Base-by-base conservation (phyloP, 1,140 invertebrate genomes). In the Cyclargus thomasi region DNA sequence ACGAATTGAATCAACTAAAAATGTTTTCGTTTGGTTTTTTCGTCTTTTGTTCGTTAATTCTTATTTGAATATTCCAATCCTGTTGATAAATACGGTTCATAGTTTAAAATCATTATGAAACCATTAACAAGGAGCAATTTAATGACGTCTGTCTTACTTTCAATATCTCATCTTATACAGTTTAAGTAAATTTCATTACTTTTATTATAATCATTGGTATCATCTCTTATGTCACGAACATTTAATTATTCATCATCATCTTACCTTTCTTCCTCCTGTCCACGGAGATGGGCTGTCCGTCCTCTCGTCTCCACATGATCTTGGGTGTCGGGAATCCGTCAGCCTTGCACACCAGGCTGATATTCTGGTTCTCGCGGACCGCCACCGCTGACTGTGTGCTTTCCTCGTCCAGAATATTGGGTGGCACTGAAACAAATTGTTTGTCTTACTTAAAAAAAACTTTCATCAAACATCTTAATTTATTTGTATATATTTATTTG, bases 241-340 rank as follows among this genome's bases (percentile, higher is more conserved):
- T 29, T 29, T 29, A 4, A 29, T 29, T 29, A 29, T 2, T 23
- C 6, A 23, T 23, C 23, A 6, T 23, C 23, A 23, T 23, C 76
- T 88, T 90, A 96, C 96, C 95, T 95, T 97, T 97, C 88, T 95
- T 95, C 78, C 95, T 93, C 55, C 94, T 93, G 80, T 97, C 96
- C 2, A 96, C 92, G 14, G 92, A 92, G 78, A 98, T 97, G 55
- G 93, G 93, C 85, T 97, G 94, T 11, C 96, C 95, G 83, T 98
- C 97, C 81, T 98, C 97, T 36, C 97, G 91, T 72, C 96, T 93
- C 97, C 97, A 98, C 92, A 95, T 97, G 59, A 98, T 94, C 86
- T 95, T 96, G 1, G 97, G 97, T 2, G 93, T 91, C 0, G 97
- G 97, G 87, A 97, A 96, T 29, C 97, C 97, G 76, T 97, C 95